These are phyloP conservation scores for Pteruthius melanotis DNA, from an alignment of 2,113 vertebrate species.

Conservation along the genomic window DNA sequence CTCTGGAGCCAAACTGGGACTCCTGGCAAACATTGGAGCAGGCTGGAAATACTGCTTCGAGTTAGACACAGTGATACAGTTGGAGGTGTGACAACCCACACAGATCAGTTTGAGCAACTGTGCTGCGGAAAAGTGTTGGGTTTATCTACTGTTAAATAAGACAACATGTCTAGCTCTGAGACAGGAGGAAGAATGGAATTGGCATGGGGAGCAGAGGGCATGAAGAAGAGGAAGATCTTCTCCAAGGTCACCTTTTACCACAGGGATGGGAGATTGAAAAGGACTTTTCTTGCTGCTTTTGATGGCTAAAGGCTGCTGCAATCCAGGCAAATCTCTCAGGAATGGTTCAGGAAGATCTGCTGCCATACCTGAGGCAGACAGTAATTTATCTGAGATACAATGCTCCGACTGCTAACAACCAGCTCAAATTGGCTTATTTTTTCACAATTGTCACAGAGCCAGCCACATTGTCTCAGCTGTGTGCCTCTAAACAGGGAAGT, in stretches of 20 bases:
- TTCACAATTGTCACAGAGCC: constrained; percentile 88
- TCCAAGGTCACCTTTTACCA: constrained; percentile 82
- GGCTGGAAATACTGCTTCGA: constrained; percentile 29
- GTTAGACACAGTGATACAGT: neutral
- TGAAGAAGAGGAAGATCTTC: constrained; percentile 39
- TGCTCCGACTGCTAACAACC: constrained; percentile 84
- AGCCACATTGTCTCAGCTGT: constrained; percentile 84
- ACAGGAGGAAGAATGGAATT: neutral
- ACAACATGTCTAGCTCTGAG: constrained; percentile 28
- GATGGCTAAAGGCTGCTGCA: constrained; percentile 69
- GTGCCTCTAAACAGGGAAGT: constrained; percentile 78
- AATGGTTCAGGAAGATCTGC: constrained; percentile 77
- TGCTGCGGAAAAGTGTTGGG: neutral
- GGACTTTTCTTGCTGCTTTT: neutral
- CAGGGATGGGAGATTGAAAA: constrained; percentile 71
- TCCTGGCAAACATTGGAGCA: constrained; percentile 26
- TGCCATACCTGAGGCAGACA: constrained; percentile 84
- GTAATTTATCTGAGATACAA: constrained; percentile 81
- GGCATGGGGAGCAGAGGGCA: neutral
- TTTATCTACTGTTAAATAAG: neutral
- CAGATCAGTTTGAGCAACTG: neutral
- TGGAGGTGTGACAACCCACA: constrained; percentile 27
- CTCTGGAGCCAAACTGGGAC: constrained; percentile 5
- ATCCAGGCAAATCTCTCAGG: constrained; percentile 75
- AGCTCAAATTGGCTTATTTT: constrained; percentile 92